phyloP scores from a whole-genome alignment of 23 tunicate genomes.

The Ascidia mentula region DNA sequence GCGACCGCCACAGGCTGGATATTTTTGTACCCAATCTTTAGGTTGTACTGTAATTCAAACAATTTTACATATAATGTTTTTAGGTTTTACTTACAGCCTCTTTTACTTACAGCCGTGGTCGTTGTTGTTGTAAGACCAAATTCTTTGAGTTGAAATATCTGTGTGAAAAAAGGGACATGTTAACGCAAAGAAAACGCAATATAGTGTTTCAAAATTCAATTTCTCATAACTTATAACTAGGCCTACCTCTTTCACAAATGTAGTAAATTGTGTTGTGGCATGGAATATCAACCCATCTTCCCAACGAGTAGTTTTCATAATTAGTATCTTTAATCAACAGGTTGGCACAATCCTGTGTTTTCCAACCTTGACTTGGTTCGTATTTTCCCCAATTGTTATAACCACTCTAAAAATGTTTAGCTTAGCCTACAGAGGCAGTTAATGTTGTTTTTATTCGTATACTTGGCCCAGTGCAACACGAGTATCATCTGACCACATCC shows the following conservation, averaged over 20 bases:
- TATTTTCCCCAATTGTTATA: background rate
- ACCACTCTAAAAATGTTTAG: background rate
- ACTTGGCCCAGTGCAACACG: background rate
- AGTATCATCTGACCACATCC: conserved; percentile 6
- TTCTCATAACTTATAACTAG: too few species aligned
- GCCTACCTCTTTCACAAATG: background rate
- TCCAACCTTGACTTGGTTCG: background rate
- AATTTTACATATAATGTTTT: background rate
- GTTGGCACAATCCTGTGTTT: background rate
- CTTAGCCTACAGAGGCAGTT: too few species aligned
- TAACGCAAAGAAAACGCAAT: too few species aligned
- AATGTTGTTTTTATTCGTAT: too few species aligned
- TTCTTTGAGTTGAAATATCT: background rate
- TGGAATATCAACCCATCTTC: background rate
- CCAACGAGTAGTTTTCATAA: background rate
- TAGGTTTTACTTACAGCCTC: background rate
- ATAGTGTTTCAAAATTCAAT: too few species aligned
- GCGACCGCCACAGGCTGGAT: background rate
- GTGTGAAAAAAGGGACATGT: background rate
- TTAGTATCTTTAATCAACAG: background rate
- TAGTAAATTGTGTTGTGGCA: background rate
- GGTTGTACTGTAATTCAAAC: background rate
- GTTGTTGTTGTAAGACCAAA: conserved; percentile 4
- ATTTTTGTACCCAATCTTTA: background rate
- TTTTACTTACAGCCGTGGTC: background rate